Evolutionary conservation across 37 sponge, comb jelly and placozoan genomes (phyloP).

Genomic region (Dysidea cf. avara): DNA sequence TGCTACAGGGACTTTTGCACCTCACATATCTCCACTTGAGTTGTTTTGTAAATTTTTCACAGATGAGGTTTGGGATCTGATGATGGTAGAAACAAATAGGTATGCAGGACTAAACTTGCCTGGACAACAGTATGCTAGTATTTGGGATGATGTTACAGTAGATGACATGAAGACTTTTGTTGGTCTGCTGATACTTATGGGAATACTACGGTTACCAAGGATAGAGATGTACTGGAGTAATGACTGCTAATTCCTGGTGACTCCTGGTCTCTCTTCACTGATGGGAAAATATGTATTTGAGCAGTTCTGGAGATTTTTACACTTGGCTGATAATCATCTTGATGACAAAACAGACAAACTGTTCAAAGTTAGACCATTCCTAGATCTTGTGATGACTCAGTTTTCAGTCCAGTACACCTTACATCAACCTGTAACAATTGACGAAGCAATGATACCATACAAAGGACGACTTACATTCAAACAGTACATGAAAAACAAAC

Average conservation of each 20-base stretch:
- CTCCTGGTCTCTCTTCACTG: too few relatives aligned
- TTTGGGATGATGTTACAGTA: background rate
- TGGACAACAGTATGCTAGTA: background rate
- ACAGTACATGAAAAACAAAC: too few relatives aligned
- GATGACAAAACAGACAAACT: slow-evolving; percentile 10
- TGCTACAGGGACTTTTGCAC: too few relatives aligned
- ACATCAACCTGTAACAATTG: slow-evolving; percentile 1
- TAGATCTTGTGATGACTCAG: background rate
- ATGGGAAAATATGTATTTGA: too few relatives aligned
- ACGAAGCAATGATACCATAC: slow-evolving; percentile 24
- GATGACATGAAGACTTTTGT: background rate
- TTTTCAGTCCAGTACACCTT: background rate
- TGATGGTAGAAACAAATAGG: background rate
- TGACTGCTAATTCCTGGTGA: too few relatives aligned
- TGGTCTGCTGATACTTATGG: too few relatives aligned
- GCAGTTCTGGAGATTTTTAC: slow-evolving; percentile 9
- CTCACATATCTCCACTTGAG: too few relatives aligned
- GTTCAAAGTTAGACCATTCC: slow-evolving; percentile 19
- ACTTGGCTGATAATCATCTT: background rate
- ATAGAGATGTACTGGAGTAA: slow-evolving; percentile 16
- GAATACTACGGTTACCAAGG: too few relatives aligned
- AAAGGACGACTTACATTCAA: slow-evolving; percentile 2
- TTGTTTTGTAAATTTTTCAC: too few relatives aligned
- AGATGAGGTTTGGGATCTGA: background rate
- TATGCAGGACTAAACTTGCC: background rate